Evolutionary conservation across 53 echinoderm and acorn worm genomes (phyloP), one percentile per base, ranked within the genome.

Genomic region (Mesocentrotus franciscanus): DNA sequence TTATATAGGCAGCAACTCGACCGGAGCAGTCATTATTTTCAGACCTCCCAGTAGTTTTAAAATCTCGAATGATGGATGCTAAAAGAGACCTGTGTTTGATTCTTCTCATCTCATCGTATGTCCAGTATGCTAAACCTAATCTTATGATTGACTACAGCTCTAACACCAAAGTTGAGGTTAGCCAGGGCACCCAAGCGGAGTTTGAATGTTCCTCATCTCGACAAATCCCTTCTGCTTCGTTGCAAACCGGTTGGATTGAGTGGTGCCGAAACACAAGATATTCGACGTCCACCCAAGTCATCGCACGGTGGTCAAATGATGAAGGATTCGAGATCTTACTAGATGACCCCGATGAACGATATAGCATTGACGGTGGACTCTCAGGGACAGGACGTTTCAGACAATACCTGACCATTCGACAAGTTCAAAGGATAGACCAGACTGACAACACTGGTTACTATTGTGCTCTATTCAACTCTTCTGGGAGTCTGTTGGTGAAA

Each of bases 221-320:
- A 24, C 35, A 22, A 8, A n/a, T 71, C 56, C 8, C 39, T 13
- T 4, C 24, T 4, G 39, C 59, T 34, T 32, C 35, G 4, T 49
- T 94, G 35, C 71, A 24, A 66, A 85, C 85, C 39, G 95, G 95
- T 60, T 24, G 20, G 35, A 49, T 94, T 8, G 85, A 94, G 59
- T 94, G 66, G 61, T 22, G 29, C 62, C 24, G 95, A 26, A 79
- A 78, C 79, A 85, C 95, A 60, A 85, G 71, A 71, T 85, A 61
- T 42, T 94, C 87, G 64, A 32, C 68, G 5, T 61, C 85, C 7
- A 22, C 36, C 15, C 26, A 87, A 33, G 33, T 85, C 22, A 61
- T 94, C 14, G 95, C 95, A n/a, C 27, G 56, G 0, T 94, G 95
- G 95, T 30, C 95, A 17, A 35, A 64, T 61, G 87, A 85, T 36